Evolutionary conservation across 2,888 invertebrate genomes (phyloP), one percentile per base, ranked within the genome.

Genomic region (Conops quadrifasciatus): DNA sequence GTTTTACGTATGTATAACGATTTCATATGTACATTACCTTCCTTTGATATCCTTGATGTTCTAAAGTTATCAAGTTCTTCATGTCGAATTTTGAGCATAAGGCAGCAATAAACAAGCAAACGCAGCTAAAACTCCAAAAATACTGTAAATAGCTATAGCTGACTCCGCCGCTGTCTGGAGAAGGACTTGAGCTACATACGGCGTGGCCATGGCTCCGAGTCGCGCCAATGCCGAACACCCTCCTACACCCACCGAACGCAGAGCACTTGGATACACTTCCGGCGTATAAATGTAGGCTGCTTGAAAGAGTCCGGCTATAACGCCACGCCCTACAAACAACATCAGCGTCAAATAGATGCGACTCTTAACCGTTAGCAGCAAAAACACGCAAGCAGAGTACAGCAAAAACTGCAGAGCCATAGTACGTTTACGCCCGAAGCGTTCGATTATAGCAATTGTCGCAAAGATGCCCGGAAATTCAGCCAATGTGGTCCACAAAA

Each of bases 201-300:
- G 97, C 0, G 97, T 97, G 19, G 94, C 87, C 93, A 97, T 96
- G 26, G 96, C 96, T 13, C 97, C 97, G 13, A 97, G 88, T 58
- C 97, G 87, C 0, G 96, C 96, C 88, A 96, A 93, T 0, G 94
- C 93, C 78, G 95, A 95, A 82, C 96, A 95, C 0, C 94, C 93
- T 7, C 96, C 96, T n/a, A 97, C 93, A 0, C 97, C 97, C 5
- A 96, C 91, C 1, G 96, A 93, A 70, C 96, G 87, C 63, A 96
- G 86, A 24, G 94, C 93, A 0, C 95, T 95, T 0, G 97, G 96
- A 83, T 96, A 97, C 3, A 96, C 94, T 90, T 97, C 97, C 9
- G 97, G 96, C 7, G 97, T 97, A 82, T 97, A 97, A 5, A 97
- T 96, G 81, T 97, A 97, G 0, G 96, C 95, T 0, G 96, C 96